A percentile compares a stretch with the other conserved stretches of the same genome.
These are phyloP conservation scores for Oryctes rhinoceros DNA, from an alignment of 1,140 invertebrate species.

Conservation along the genomic window DNA sequence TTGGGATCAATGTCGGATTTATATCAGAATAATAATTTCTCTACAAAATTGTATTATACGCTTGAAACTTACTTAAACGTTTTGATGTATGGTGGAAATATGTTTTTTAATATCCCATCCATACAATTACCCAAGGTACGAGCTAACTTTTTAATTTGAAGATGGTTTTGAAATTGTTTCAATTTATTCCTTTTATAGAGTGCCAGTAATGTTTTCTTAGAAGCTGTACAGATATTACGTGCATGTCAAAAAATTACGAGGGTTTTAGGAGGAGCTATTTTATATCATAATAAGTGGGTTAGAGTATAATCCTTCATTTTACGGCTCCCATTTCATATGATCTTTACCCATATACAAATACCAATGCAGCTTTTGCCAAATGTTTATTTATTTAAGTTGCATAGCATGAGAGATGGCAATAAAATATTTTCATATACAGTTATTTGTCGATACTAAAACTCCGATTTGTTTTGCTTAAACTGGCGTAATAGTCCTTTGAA, in stretches of 20 bases:
- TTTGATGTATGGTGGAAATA: conserved; percentile 77
- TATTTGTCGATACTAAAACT: too few species aligned
- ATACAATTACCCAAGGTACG: conserved; percentile 80
- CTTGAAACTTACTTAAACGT: conserved; percentile 86
- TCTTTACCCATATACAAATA: too few species aligned
- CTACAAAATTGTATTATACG: conserved; percentile 81
- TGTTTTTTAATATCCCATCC: conserved; percentile 80
- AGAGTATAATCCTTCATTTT: not conserved
- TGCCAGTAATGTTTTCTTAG: conserved; percentile 80
- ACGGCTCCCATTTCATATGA: too few species aligned
- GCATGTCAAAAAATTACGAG: conserved; percentile 77
- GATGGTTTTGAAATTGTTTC: too few species aligned
- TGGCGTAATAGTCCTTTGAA: too few species aligned
- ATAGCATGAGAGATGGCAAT: too few species aligned
- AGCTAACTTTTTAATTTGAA: conserved; percentile 42
- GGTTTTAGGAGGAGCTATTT: conserved; percentile 77
- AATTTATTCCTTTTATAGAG: conserved; percentile 68
- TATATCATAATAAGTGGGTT: conserved; percentile 76
- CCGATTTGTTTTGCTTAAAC: too few species aligned
- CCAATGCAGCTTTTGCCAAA: too few species aligned
- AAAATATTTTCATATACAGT: too few species aligned
- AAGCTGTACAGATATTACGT: conserved; percentile 82
- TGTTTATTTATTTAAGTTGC: too few species aligned
- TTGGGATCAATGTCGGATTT: conserved; percentile 72
- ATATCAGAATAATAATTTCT: conserved; percentile 69